Evolutionary conservation across 2,888 invertebrate genomes (phyloP), one percentile per base, ranked within the genome.

Genomic region (Ametastegia equiseti): DNA sequence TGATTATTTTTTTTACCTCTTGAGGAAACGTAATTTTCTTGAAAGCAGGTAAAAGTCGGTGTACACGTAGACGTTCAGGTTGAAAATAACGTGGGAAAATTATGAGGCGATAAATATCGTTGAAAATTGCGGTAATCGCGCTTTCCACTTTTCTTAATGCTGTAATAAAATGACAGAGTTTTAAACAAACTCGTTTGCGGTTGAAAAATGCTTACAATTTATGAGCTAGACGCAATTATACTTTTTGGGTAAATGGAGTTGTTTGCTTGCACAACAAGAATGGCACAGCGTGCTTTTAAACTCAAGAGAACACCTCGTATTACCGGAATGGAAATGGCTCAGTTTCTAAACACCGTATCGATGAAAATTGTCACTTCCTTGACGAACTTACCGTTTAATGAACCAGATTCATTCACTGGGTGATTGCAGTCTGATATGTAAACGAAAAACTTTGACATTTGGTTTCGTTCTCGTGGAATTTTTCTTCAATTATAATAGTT

Each of bases 231-330:
- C 39, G 7, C 19, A 39, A 67, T 67, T 67, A n/a, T n/a, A 39
- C 67, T 67, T 67, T 67, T 39, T 9, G 13, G n/a, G 67, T 67
- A 39, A 39, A 67, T 67, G 19, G 23, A 19, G 36, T 39, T 67
- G 13, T 33, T 39, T n/a, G 39, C 23, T 67, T 67, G 19, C 39
- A 19, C 19, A 39, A 67, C 67, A 36, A 19, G 27, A 67, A 67
- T 39, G 1, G 36, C 67, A n/a, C 39, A 19, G 67, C 39, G 67
- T n/a, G 23, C 39, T 67, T 36, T 36, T 39, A 65, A 39, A 67
- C 67, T 19, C 39, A 11, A 9, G 36, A 39, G n/a, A 23, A 67
- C 3, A 23, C 11, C 11, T 30, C 30, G 15, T 30, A 30, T 60
- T 30, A 60, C 15, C 23, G 11, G 1, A 5, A 60, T 60, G 6